Base-by-base conservation (phyloP, 2,797 vertebrate genomes). In the Remorina albescens region DNA sequence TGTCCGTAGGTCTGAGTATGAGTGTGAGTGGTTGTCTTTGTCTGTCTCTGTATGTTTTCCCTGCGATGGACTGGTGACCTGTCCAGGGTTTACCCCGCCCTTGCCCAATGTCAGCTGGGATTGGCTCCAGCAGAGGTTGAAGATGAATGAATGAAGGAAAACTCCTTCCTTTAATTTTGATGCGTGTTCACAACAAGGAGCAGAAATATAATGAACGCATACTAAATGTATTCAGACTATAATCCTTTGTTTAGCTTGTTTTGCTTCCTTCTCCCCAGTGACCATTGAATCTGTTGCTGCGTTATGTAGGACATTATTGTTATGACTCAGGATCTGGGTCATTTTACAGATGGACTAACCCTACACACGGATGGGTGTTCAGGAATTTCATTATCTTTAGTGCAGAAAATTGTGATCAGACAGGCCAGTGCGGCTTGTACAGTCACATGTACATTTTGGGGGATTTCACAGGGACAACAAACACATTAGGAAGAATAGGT, bases 301-400 rank as follows among this genome's bases (percentile, higher is more conserved):
- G 8, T 26, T 57, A n/a, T 13, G n/a, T 62, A 26, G 18, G 28
- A 28, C 28, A 64, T 44, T n/a, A 12, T 25, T 39, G 34, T 25
- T 21, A 60, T 32, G 32, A 15, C 8, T 65, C 10, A 34, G 8
- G 21, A 15, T 36, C 23, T 57, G 16, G 44, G 23, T 10, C 13
- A 23, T 59, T 58, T 74, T 41, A 47, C 15, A 13, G 37, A 23
- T 30, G 9, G 30, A 62, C 32, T 64, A 34, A 58, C 36, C 42
- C 3, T 7, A 6, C 34, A 19, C 8, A 63, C 11, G 23, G 19
- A 54, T 5, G 6, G 26, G n/a, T 41, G 59, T 42, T 30, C 10
- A 55, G 2, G n/a, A 44, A 32, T 49, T 60, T 23, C 4, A 13
- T 46, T 11, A 36, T 46, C 44, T 57, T n/a, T 5, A 37, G 54